Base-by-base conservation (phyloP, 2,888 invertebrate genomes). In the Phortica magna region DNA sequence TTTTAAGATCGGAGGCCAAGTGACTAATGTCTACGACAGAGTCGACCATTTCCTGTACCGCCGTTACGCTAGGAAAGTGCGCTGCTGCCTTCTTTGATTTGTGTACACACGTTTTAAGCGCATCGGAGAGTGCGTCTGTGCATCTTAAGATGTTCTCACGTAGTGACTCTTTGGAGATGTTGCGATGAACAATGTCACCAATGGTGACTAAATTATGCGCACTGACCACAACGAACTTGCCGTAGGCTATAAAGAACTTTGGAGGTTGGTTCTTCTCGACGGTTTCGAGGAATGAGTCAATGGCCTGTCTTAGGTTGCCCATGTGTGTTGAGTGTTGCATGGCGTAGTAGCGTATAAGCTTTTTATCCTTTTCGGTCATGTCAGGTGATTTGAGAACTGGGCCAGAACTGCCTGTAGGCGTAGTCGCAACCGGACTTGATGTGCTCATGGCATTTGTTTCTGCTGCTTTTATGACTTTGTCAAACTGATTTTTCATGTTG, bases 261-360 rank as follows among this genome's bases (percentile, higher is more conserved):
- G 99, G 98, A 57, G 98, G 98, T 90, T 98, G 97, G 88, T 98
- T 98, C 92, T 96, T 96, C 88, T 98, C 97, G 59, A 99, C 96
- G 6, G 97, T 96, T 85, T 96, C 94, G 68, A 98, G 94, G 92
- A 99, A 98, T 0, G 97, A 97, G 88, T 98, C 98, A 76, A 98
- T 97, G 17, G 98, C 97, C 83, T 96, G 96, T 79, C 96, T 95
- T 68, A 99, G 93, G 90, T 96, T 95, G 31, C 95, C 95, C 85
- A 96, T 95, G 91, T 98, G 97, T 14, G 95, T 96, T 55, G 96
- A 95, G 41, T 96, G 95, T 91, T 98, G 98, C 71, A 95, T 95
- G 31, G 96, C 96, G 92, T 98, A 98, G 92, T 98, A 98, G 65
- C 95, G 94, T 42, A 98, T 93, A 61, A 98, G 93, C 90, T 97